phyloP scores from a whole-genome alignment of 2,888 invertebrate genomes.

The Aphidoletes aphidimyza region DNA sequence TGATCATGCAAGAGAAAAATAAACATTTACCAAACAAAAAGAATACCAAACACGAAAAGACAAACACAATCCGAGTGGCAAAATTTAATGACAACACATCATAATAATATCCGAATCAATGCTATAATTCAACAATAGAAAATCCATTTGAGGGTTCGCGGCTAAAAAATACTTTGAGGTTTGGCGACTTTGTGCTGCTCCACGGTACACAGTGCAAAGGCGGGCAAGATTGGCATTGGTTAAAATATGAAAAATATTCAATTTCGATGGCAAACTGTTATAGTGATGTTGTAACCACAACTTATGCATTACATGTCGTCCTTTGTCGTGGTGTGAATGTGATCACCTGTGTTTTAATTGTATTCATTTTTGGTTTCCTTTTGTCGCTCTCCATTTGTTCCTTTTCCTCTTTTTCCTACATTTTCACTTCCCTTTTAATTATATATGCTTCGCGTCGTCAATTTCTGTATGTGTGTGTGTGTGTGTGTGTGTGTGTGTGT shows the following conservation, averaged over 20 bases:
- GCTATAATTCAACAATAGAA: constrained; percentile 19
- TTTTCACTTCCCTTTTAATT: not conserved
- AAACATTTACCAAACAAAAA: not conserved
- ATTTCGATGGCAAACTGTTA: too few species aligned
- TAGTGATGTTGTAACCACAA: too few species aligned
- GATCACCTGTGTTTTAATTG: constrained; percentile 33
- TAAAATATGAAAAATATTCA: too few species aligned
- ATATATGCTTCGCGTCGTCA: not conserved
- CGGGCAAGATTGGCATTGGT: too few species aligned
- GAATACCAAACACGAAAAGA: not conserved
- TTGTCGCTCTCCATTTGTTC: not conserved
- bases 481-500: not conserved
- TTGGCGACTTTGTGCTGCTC: not conserved
- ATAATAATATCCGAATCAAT: not conserved
- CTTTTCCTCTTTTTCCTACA: not conserved
- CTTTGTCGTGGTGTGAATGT: too few species aligned
- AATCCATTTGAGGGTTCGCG: constrained; percentile 31
- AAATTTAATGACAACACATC: not conserved
- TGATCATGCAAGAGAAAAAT: not conserved
- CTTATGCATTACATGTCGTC: too few species aligned
- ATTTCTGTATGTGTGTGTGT: not conserved
- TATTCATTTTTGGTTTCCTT: not conserved
- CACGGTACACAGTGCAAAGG: not conserved
- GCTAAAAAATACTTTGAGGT: constrained; percentile 5
- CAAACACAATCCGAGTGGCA: not conserved